Evolutionary conservation across 2,797 vertebrate genomes (phyloP).

Genomic region (Manis javanica): DNA sequence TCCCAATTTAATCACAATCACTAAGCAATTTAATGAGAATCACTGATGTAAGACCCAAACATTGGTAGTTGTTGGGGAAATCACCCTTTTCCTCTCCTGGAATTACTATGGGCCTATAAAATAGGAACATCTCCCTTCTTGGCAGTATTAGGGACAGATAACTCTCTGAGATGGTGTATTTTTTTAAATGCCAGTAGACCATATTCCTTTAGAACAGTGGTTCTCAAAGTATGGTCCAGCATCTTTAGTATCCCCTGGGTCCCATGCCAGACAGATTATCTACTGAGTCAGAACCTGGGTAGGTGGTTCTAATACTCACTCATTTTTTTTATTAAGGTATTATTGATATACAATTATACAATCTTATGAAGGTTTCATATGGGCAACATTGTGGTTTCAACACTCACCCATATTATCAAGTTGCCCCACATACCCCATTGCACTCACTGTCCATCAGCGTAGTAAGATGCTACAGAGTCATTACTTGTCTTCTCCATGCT

Average conservation of each 20-base stretch:
- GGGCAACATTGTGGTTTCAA: too few species aligned
- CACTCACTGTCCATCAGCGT: too few species aligned
- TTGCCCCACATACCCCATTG: too few species aligned
- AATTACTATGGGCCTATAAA: neutral
- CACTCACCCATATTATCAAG: too few species aligned
- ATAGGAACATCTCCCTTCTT: neutral
- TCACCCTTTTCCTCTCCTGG: neutral
- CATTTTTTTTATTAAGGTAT: neutral
- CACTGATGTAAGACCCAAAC: neutral
- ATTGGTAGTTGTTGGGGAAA: neutral
- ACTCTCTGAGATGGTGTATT: neutral
- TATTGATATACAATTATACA: too few species aligned
- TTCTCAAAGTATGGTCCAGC: neutral
- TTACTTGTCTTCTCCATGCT: too few species aligned
- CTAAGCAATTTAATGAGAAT: slow-evolving; percentile 17
- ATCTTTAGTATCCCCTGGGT: neutral
- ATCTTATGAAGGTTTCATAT: too few species aligned
- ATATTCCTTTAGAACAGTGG: neutral
- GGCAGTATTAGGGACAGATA: neutral
- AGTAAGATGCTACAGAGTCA: too few species aligned
- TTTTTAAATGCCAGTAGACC: neutral
- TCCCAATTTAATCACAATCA: neutral
- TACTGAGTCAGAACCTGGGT: neutral
- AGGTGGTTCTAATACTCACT: neutral
- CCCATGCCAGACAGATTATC: neutral